Conservation (phyloP, 2,888 invertebrate species). For the Noctua janthe region DNA sequence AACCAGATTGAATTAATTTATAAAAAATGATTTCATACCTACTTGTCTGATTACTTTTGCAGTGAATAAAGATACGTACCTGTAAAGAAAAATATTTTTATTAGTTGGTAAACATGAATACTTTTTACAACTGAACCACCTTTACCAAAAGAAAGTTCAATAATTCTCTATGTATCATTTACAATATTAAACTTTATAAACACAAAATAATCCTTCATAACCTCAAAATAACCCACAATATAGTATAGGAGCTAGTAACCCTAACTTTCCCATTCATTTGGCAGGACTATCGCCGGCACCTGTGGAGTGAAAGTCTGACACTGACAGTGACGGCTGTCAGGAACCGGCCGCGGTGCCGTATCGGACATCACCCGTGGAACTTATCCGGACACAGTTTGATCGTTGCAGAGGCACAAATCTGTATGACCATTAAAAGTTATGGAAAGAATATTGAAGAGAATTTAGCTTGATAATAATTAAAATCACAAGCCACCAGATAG, state of each 20-base stretch:
- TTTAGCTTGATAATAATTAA: background rate
- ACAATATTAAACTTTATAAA: background rate
- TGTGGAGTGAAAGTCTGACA: slow-evolving; percentile 65
- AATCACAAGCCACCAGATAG: background rate
- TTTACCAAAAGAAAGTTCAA: background rate
- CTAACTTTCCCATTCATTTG: slow-evolving; percentile 55
- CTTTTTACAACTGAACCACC: background rate
- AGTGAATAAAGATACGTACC: background rate
- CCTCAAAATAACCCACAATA: background rate
- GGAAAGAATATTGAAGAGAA: background rate
- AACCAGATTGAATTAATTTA: background rate
- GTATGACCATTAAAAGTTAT: background rate
- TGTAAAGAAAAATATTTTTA: background rate
- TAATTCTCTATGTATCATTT: background rate
- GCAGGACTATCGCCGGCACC: slow-evolving; percentile 59
- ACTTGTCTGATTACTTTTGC: background rate
- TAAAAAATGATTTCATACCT: too few species aligned
- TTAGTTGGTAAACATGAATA: background rate
- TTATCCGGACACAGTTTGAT: slow-evolving; percentile 61
- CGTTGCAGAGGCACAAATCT: slow-evolving; percentile 27
- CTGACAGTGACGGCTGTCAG: slow-evolving; percentile 65
- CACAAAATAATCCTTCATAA: background rate
- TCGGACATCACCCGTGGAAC: slow-evolving; percentile 66
- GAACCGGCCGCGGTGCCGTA: slow-evolving; percentile 66
- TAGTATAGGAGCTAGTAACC: slow-evolving; percentile 30